Conservation (phyloP, 2,797 vertebrate genomes). For the Sciurus carolinensis region DNA sequence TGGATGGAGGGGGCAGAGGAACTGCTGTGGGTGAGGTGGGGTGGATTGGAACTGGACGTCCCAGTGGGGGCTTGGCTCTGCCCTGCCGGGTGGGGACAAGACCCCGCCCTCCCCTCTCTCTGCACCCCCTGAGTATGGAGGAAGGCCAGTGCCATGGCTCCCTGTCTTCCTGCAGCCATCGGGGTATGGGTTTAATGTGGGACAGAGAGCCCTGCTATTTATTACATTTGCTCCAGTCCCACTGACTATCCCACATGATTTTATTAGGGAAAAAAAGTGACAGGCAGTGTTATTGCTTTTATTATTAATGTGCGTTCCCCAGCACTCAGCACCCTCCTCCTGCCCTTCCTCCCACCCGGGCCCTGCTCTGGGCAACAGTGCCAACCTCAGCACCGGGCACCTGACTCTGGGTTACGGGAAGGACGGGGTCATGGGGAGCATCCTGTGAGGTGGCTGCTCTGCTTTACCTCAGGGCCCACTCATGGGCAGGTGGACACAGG, state of each 20-base stretch:
- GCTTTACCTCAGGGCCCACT: background rate
- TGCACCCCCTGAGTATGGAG: background rate
- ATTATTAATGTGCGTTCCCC: constrained; percentile 56
- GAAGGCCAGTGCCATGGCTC: constrained; percentile 67
- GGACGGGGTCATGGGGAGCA: background rate
- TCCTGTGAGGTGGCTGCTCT: background rate
- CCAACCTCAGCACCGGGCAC: background rate
- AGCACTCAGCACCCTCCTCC: background rate
- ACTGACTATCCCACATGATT: constrained; percentile 79
- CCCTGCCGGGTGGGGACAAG: no score
- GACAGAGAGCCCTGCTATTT: constrained; percentile 84
- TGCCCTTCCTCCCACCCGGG: background rate
- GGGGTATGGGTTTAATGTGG: constrained; percentile 83
- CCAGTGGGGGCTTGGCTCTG: no score
- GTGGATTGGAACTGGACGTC: no score
- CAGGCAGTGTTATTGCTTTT: constrained; percentile 84
- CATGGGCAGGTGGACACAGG: accelerated
- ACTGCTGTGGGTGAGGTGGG: no score
- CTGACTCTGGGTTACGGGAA: background rate
- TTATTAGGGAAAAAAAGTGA: constrained; percentile 88
- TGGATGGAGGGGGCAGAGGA: no score
- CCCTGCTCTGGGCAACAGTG: constrained; percentile 52
- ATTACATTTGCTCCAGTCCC: constrained; percentile 62
- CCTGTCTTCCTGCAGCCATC: constrained; percentile 76
- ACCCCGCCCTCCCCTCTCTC: no score